These are phyloP conservation scores for Glossosoma conforme DNA, from an alignment of 1,140 invertebrate genomes.

Conservation along the genomic window DNA sequence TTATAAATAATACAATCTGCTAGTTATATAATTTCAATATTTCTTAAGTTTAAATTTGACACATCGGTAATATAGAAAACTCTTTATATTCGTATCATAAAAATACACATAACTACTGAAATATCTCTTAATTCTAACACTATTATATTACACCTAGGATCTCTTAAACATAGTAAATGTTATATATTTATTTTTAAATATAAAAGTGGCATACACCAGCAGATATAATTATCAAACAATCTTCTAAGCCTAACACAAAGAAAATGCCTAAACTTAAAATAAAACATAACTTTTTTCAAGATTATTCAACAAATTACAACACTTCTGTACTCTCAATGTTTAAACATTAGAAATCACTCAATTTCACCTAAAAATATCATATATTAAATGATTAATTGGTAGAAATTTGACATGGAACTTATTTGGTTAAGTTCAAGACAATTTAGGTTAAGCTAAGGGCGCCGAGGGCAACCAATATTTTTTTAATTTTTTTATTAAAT, in stretches of 20 bases:
- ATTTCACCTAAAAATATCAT: no score
- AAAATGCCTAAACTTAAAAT: not conserved
- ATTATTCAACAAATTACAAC: constrained; percentile 1
- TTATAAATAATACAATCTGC: constrained; percentile 23
- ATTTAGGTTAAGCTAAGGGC: no score
- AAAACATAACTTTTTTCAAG: not conserved
- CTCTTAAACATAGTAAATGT: not conserved
- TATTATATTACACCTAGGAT: constrained; percentile 4
- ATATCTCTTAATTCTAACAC: not conserved
- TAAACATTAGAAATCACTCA: no score
- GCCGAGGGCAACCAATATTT: no score
- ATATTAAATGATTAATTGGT: no score
- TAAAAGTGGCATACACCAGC: no score
- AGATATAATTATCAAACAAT: not conserved
- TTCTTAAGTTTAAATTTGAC: not conserved
- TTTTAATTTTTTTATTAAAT: no score
- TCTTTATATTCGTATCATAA: not conserved
- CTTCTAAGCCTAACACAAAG: not conserved
- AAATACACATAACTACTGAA: constrained; percentile 2
- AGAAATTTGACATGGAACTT: no score
- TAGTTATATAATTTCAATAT: constrained; percentile 10
- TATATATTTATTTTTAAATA: no score
- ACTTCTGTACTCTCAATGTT: no score
- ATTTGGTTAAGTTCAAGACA: no score
- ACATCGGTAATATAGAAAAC: not conserved